A percentile compares a stretch with the other conserved stretches of the same genome.
These are phyloP conservation scores for Ichneumoninae sp. DNA, from an alignment of 2,888 invertebrate species.

Conservation along the genomic window DNA sequence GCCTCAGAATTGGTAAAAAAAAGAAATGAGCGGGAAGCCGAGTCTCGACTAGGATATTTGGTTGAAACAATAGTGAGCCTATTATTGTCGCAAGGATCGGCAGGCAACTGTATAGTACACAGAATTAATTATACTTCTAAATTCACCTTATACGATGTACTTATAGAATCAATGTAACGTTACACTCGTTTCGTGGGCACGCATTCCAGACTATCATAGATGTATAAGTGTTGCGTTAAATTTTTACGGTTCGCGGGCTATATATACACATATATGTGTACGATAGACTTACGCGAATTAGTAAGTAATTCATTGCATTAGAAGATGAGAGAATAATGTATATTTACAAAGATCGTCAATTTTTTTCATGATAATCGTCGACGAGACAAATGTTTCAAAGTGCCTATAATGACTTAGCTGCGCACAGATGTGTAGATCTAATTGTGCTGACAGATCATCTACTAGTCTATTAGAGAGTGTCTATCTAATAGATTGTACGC, in stretches of 20 bases:
- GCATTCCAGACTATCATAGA: conserved; percentile 37
- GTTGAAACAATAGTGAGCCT: background rate
- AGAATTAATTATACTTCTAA: conserved; percentile 9
- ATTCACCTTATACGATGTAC: background rate
- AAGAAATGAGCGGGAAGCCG: conserved; percentile 19
- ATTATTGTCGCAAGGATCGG: background rate
- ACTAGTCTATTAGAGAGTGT: conserved; percentile 33
- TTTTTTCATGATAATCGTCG: conserved; percentile 57
- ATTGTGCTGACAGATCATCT: conserved; percentile 32
- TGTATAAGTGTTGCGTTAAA: background rate
- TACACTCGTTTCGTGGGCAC: conserved; percentile 39
- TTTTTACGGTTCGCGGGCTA: conserved; percentile 2
- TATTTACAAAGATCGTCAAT: conserved; percentile 48
- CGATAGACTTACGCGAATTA: background rate
- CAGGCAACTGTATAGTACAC: background rate
- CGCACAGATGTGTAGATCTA: conserved; percentile 31
- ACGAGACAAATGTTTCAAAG: conserved; percentile 55
- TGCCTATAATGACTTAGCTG: conserved; percentile 55
- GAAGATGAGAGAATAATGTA: conserved; percentile 18
- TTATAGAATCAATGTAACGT: conserved; percentile 30
- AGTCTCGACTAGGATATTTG: conserved; percentile 7
- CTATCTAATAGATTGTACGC: conserved; percentile 24
- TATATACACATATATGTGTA: background rate
- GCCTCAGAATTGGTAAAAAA: conserved; percentile 54
- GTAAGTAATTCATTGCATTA: background rate